phyloP scores from a whole-genome alignment of 2,113 vertebrate genomes.

The Brachyhypopomus gauderio region DNA sequence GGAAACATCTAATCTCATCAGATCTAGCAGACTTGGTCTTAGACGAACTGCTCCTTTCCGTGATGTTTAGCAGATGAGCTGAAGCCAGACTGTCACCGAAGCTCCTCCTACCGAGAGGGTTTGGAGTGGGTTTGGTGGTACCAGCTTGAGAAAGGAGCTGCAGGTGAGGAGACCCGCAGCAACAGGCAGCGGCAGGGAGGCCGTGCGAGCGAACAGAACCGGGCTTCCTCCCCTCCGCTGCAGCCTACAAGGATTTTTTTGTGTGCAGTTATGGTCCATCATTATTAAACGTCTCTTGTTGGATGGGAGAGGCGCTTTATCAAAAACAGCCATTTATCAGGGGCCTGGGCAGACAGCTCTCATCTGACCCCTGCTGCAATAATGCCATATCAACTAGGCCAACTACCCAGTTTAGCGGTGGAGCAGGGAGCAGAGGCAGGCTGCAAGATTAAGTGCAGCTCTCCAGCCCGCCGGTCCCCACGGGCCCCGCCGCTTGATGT shows the following conservation, averaged over 20 bases:
- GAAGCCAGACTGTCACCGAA: not conserved
- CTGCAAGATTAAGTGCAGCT: slow-evolving; percentile 96
- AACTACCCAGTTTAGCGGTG: slow-evolving; percentile 92
- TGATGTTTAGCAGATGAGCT: not conserved
- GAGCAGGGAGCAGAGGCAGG: slow-evolving; percentile 90
- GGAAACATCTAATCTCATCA: no score
- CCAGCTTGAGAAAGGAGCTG: slow-evolving; percentile 18
- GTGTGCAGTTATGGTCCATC: slow-evolving; percentile 85
- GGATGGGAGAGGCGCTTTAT: slow-evolving; percentile 86
- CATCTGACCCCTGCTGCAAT: slow-evolving; percentile 97
- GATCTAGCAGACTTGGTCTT: not conserved
- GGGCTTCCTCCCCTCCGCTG: slow-evolving; percentile 59
- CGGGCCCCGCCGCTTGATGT: slow-evolving; percentile 87
- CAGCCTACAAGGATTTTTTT: slow-evolving; percentile 77
- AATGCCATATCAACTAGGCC: slow-evolving; percentile 96
- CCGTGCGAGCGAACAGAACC: slow-evolving; percentile 55
- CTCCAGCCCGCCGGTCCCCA: slow-evolving; percentile 89
- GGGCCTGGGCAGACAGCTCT: slow-evolving; percentile 78
- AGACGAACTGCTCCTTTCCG: not conserved
- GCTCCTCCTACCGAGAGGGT: not conserved
- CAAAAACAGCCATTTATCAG: slow-evolving; percentile 94
- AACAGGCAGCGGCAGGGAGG: slow-evolving; percentile 57
- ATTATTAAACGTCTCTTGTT: slow-evolving; percentile 92
- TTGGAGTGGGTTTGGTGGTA: not conserved
- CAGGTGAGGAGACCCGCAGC: slow-evolving; percentile 7